phyloP scores from a whole-genome alignment of 2,113 vertebrate genomes.

The Colossoma macropomum region DNA sequence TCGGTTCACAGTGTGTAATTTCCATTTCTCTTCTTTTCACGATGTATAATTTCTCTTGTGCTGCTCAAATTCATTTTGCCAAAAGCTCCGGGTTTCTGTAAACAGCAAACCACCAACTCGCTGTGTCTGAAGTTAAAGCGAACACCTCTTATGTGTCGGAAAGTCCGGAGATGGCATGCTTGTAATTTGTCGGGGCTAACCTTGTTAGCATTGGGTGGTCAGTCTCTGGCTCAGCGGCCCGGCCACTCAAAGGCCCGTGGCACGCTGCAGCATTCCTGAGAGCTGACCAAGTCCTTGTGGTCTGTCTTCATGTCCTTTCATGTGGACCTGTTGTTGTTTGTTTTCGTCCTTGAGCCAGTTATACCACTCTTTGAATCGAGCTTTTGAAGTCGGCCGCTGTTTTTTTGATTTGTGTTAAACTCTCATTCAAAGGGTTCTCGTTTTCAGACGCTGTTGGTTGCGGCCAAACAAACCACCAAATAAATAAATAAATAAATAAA shows the following conservation, averaged over 20 bases:
- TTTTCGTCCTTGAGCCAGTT: neutral
- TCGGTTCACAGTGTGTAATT: neutral
- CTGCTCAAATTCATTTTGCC: neutral
- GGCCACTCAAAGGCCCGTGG: conserved; percentile 39
- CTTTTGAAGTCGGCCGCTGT: conserved; percentile 38
- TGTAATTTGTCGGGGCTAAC: conserved; percentile 50
- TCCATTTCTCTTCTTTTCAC: too few relatives aligned
- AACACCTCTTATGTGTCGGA: conserved; percentile 15
- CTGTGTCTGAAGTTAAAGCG: conserved; percentile 30
- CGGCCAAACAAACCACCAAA: neutral
- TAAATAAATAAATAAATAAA: too few relatives aligned
- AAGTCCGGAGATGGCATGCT: conserved; percentile 37
- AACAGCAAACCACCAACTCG: conserved; percentile 59
- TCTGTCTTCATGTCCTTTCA: neutral
- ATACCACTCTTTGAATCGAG: neutral
- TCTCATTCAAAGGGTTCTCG: neutral
- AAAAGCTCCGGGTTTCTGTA: neutral
- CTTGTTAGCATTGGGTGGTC: conserved; percentile 42
- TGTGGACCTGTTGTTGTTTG: conserved; percentile 18
- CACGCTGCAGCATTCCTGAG: conserved; percentile 12
- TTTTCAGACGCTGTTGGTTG: neutral
- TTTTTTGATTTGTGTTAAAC: neutral
- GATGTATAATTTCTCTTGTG: neutral
- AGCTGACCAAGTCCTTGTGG: conserved; percentile 4
- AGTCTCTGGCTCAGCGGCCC: conserved; percentile 25